Percentiles rank a stretch among this genome's conserved stretches.
These are phyloP conservation scores for Mus caroli DNA, from an alignment of 2,797 vertebrate genomes.

Conservation along the genomic window DNA sequence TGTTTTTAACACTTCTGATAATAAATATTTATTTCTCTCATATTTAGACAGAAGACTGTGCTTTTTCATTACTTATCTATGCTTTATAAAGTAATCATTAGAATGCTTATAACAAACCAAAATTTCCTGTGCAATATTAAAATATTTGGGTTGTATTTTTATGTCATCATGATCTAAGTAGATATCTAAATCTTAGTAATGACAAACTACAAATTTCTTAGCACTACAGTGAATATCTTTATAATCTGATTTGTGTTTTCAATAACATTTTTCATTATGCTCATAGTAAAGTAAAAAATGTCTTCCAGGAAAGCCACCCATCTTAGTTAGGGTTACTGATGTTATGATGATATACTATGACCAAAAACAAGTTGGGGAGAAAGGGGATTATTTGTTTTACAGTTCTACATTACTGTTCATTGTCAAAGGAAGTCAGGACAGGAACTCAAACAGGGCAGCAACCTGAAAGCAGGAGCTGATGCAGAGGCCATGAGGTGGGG, in stretches of 20 bases:
- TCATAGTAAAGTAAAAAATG: constrained; percentile 1
- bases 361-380: neutral
- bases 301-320: neutral
- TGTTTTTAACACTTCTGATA: constrained; percentile 70
- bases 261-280: neutral
- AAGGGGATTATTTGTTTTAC: neutral
- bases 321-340: neutral
- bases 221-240: neutral
- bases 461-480: neutral
- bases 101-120: constrained; percentile 42
- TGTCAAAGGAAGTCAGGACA: neutral
- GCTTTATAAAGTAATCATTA: constrained; percentile 46
- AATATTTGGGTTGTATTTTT: constrained; percentile 24
- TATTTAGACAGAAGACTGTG: constrained; percentile 47
- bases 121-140: constrained; percentile 31
- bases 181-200: constrained; percentile 38
- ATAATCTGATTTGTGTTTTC: constrained; percentile 10
- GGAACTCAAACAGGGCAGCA: neutral
- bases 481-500: neutral
- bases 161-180: constrained; percentile 25
- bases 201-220: constrained; percentile 31
- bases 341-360: neutral
- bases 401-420: neutral
- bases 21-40: neutral
- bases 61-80: neutral